Base-by-base conservation (phyloP, 2,888 invertebrate species). In the Horisme vitalbata region DNA sequence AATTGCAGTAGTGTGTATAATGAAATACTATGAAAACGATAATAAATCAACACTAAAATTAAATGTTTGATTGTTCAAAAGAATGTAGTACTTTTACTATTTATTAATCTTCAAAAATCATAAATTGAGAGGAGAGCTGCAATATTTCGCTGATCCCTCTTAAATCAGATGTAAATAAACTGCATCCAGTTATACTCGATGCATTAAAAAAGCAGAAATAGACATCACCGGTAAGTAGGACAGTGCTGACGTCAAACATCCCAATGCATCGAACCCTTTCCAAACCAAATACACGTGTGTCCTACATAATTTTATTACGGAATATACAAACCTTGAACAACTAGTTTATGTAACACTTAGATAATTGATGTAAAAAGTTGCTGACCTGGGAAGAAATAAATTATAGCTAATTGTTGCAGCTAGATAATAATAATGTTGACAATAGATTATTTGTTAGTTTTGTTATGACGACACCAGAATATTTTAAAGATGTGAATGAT, bases 211-310 rank as follows among this genome's bases (percentile, higher is more conserved):
- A 26, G 12, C 49, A 27, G 39, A 44, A 49, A 49, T 49, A 47
- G 41, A 59, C 65, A 64, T 62, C 67, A 66, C 55, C 52, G 61
- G 69, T 68, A 59, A 56, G 62, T 76, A 73, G 79, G 75, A 67
- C 79, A 62, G 21, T 44, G 45, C 61, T 84, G 85, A 86, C 87
- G 87, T 87, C 86, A 85, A 73, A 72, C 76, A 65, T 76, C 68
- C 63, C 63, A 54, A 70, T 75, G 74, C 74, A 74, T 34, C 57
- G 59, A 59, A 71, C 78, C 80, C 79, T 82, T 75, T 61, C 64
- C 59, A 28, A 38, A 63, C 59, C 64, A 65, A 68, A 71, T 69
- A 69, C 79, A 77, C 75, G 76, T 76, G 79, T 60, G 75, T 49
- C 64, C 79, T 57, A 69, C 65, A 70, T 72, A 66, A 50, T 61